Percentiles rank a stretch among this genome's conserved stretches.
Evolutionary conservation across 1,140 invertebrate genomes (phyloP).

Genomic region (Himalopsyche phryganea): DNA sequence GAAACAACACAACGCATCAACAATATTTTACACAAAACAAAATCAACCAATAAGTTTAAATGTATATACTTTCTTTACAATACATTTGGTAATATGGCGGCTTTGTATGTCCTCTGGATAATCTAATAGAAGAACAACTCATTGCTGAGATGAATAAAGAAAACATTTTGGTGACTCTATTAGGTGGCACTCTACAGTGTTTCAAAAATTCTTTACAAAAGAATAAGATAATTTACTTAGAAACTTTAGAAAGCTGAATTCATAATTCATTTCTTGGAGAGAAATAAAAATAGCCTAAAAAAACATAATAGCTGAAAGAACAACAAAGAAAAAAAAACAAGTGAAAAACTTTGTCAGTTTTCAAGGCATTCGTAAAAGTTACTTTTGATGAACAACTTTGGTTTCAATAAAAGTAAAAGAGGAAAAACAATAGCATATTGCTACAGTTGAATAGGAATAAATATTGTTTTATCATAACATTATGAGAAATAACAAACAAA

Average conservation of each 20-base stretch:
- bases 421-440: constrained; percentile 14
- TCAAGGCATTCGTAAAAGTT: constrained; percentile 21
- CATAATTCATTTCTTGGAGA: constrained; percentile 15
- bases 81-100: too few species aligned
- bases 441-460: not conserved
- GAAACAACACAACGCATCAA: too few species aligned
- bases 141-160: too few species aligned
- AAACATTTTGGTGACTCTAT: too few species aligned
- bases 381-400: constrained; percentile 32
- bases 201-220: too few species aligned
- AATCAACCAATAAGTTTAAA: too few species aligned
- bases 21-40: too few species aligned
- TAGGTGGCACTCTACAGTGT: too few species aligned
- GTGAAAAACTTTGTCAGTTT: constrained; percentile 6
- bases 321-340: constrained; percentile 1
- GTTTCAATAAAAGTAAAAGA: constrained; percentile 26
- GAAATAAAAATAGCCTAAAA: constrained; percentile 8
- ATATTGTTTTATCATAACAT: not conserved
- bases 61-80: too few species aligned
- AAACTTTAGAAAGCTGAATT: constrained; percentile 14
- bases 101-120: too few species aligned
- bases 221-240: constrained; percentile 16
- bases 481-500: too few species aligned
- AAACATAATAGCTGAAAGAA: constrained; percentile 12
- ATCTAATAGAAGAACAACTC: too few species aligned